Evolutionary conservation across 2,113 vertebrate species (phyloP).

Genomic region (Turdus rufiventris): DNA sequence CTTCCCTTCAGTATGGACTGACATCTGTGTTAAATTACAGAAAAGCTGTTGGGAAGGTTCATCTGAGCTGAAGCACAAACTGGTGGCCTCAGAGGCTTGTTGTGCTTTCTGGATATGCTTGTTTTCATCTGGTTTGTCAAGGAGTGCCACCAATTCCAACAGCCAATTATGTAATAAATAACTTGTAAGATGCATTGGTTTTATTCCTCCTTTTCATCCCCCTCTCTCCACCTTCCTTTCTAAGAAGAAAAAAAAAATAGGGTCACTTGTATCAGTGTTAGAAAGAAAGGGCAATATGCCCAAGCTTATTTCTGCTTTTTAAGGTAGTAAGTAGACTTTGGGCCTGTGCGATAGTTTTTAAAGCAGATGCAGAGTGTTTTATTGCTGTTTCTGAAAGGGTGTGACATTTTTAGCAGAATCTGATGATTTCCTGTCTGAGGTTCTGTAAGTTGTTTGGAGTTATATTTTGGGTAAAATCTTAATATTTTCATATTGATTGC

Average conservation of each 20-base stretch:
- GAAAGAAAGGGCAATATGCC: background rate
- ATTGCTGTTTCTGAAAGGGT: conserved; percentile 3
- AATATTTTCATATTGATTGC: conserved; percentile 27
- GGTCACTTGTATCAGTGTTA: background rate
- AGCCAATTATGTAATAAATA: background rate
- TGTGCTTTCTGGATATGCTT: background rate
- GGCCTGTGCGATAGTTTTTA: background rate
- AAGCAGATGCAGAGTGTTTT: background rate
- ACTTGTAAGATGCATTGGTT: background rate
- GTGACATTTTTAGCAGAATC: background rate
- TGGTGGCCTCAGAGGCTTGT: background rate
- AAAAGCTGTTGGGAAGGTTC: background rate
- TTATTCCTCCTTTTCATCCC: background rate
- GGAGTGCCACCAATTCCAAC: background rate
- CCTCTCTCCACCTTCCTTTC: background rate
- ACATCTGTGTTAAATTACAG: background rate
- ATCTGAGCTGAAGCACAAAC: background rate
- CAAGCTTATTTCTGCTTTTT: background rate
- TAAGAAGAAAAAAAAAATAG: background rate
- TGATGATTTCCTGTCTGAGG: background rate
- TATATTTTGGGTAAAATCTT: conserved; percentile 66
- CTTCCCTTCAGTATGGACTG: background rate
- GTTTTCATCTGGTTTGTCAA: background rate
- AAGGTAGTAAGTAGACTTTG: background rate
- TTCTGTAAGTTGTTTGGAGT: conserved; percentile 47